These are phyloP conservation scores for Monochamus alternatus DNA, from an alignment of 2,888 invertebrate species.

Conservation along the genomic window DNA sequence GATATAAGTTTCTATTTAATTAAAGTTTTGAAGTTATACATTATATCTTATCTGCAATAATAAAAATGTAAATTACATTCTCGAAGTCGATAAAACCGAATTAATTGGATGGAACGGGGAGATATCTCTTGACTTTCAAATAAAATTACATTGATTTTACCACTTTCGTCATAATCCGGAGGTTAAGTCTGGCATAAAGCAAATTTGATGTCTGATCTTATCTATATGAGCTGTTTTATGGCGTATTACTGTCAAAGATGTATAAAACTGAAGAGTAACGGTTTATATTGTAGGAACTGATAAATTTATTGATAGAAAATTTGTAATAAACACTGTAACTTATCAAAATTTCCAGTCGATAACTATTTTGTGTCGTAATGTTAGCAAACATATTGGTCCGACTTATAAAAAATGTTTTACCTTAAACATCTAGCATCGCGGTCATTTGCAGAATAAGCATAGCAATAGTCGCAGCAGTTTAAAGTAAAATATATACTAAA, in stretches of 20 bases:
- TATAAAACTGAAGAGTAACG: not conserved
- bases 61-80: constrained; percentile 29
- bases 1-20: constrained; percentile 24
- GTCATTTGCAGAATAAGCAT: no score
- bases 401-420: no score
- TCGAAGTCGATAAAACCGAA: constrained; percentile 15
- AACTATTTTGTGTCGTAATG: no score
- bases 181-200: not conserved
- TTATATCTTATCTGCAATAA: constrained; percentile 23
- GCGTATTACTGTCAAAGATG: not conserved
- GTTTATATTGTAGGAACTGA: no score
- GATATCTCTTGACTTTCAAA: constrained; percentile 23
- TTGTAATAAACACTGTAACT: no score
- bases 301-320: no score
- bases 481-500: no score
- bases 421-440: no score
- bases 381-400: no score
- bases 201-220: not conserved
- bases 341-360: no score
- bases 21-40: not conserved
- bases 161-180: constrained; percentile 14
- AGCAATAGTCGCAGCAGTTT: no score
- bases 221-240: constrained; percentile 5
- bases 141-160: constrained; percentile 25
- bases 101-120: constrained; percentile 21